phyloP scores from a whole-genome alignment of 2,888 invertebrate genomes.

The Parochlus steinenii region DNA sequence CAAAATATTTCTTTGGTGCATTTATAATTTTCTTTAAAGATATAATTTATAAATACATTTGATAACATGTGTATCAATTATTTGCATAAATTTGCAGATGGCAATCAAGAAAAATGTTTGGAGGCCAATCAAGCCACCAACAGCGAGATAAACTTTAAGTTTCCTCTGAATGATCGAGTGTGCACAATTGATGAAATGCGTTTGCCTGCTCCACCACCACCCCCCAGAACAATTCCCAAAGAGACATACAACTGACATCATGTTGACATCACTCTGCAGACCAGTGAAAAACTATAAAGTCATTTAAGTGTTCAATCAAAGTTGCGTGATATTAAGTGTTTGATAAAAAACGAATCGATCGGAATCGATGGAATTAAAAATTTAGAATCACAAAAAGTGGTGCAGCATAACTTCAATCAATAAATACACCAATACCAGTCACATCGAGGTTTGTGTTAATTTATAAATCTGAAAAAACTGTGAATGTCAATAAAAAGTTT shows the following conservation, averaged over 20 bases:
- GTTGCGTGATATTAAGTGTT: too few relatives aligned
- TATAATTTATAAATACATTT: background rate
- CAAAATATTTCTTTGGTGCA: background rate
- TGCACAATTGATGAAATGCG: slow-evolving; percentile 30
- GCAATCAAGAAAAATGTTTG: slow-evolving; percentile 28
- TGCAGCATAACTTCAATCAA: too few relatives aligned
- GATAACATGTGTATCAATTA: background rate
- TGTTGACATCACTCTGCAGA: background rate
- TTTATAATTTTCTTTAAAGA: background rate
- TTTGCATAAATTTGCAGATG: slow-evolving; percentile 22
- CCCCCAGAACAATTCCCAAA: too few relatives aligned
- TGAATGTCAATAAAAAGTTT: too few relatives aligned
- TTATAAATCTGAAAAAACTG: too few relatives aligned
- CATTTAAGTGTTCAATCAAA: too few relatives aligned
- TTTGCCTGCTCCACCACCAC: slow-evolving; percentile 23
- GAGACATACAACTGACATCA: slow-evolving; percentile 4
- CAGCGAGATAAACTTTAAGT: slow-evolving; percentile 40
- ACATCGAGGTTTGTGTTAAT: too few relatives aligned
- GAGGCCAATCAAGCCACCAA: slow-evolving; percentile 19
- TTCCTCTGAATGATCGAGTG: slow-evolving; percentile 33
- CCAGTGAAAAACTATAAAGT: slow-evolving; percentile 7
- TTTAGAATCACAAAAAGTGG: too few relatives aligned
- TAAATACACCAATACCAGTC: too few relatives aligned
- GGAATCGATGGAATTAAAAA: too few relatives aligned
- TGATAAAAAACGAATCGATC: too few relatives aligned